phyloP scores from a whole-genome alignment of 2,113 vertebrate genomes.

The Lota lota region DNA sequence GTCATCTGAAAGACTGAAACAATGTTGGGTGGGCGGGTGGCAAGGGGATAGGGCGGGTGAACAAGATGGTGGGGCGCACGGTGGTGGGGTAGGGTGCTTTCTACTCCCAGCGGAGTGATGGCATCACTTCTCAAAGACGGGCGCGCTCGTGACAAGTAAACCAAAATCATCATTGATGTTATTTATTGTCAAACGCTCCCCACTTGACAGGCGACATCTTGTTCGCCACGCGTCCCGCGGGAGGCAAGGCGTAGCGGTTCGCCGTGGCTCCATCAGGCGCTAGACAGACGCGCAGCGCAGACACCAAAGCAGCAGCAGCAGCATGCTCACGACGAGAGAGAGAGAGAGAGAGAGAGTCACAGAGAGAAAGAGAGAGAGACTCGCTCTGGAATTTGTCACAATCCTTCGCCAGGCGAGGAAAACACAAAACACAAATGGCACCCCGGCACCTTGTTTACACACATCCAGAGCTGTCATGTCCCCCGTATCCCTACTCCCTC shows the following conservation, averaged over 20 bases:
- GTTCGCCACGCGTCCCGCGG: conserved; percentile 72
- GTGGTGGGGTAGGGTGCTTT: conserved; percentile 43
- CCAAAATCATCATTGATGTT: conserved; percentile 80
- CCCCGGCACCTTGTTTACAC: conserved; percentile 71
- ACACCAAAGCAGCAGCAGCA: conserved; percentile 69
- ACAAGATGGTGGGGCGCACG: too few species aligned
- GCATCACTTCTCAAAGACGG: conserved; percentile 70
- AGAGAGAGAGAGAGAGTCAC: conserved; percentile 19
- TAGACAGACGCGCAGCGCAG: conserved; percentile 67
- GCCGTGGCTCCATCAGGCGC: conserved; percentile 64
- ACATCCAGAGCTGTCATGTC: conserved; percentile 68
- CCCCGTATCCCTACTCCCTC: conserved; percentile 49
- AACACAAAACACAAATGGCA: conserved; percentile 47
- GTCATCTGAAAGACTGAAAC: conserved; percentile 55
- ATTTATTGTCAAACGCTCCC: conserved; percentile 79
- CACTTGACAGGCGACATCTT: conserved; percentile 81
- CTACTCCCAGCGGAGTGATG: conserved; percentile 64
- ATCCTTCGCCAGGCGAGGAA: conserved; percentile 61
- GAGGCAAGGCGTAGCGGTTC: conserved; percentile 59
- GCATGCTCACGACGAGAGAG: conserved; percentile 10
- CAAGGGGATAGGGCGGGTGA: too few species aligned
- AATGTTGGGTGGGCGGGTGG: conserved; percentile 28
- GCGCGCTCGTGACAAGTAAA: conserved; percentile 75
- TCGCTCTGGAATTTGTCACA: conserved; percentile 77
- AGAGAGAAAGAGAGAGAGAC: conserved; percentile 38